Conservation (phyloP, 2,888 invertebrate genomes). For the Isoperla grammatica region DNA sequence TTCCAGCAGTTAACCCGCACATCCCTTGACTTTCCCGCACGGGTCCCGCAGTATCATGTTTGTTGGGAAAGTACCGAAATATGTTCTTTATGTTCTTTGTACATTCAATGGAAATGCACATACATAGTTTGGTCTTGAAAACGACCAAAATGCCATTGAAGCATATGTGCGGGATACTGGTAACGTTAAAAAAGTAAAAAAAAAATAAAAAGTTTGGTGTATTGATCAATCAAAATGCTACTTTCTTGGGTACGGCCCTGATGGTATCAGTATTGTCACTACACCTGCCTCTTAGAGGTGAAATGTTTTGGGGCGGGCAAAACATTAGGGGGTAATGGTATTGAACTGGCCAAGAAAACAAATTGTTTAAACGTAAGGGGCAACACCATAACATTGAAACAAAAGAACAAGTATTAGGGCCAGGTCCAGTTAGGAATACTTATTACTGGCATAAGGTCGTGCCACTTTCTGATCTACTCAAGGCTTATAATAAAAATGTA, state of each 20-base stretch:
- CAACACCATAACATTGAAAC: neutral
- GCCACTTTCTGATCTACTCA: neutral
- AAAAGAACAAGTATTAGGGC: neutral
- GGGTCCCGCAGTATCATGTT: too few species aligned
- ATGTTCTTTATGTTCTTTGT: too few species aligned
- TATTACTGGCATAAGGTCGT: neutral
- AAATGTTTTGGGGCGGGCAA: neutral
- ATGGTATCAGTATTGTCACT: neutral
- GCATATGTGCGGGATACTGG: neutral
- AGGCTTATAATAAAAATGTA: neutral
- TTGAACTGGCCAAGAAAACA: neutral
- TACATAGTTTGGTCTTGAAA: neutral
- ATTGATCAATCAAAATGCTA: neutral
- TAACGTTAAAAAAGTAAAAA: too few species aligned
- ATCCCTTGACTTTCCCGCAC: too few species aligned
- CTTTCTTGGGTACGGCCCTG: constrained; percentile 4
- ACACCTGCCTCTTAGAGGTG: neutral
- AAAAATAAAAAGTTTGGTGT: neutral
- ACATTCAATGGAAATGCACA: neutral
- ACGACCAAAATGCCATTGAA: neutral
- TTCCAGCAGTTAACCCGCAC: too few species aligned
- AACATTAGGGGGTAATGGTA: neutral
- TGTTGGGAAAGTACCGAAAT: too few species aligned
- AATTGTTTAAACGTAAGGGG: neutral
- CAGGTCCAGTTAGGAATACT: neutral